Conservation (phyloP, 2,113 vertebrate genomes). For the Oophaga pumilio region DNA sequence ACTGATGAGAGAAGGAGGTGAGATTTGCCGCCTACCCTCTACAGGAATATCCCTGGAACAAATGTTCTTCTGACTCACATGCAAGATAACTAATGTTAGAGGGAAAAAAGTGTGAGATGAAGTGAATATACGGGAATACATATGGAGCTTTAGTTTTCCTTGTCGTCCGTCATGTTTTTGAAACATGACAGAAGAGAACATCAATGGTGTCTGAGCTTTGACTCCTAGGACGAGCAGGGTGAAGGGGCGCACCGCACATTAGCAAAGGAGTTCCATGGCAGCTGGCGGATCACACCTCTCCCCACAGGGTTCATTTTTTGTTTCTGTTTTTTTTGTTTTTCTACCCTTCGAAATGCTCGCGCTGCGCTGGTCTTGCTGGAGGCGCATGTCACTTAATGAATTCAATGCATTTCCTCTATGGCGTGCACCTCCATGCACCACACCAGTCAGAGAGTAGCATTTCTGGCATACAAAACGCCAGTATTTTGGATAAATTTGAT, state of each 20-base stretch:
- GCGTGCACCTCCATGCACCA: too few species aligned
- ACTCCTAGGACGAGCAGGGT: background rate
- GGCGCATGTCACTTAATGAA: too few species aligned
- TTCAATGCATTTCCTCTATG: too few species aligned
- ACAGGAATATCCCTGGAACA: constrained; percentile 33
- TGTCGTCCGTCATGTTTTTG: background rate
- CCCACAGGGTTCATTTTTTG: too few species aligned
- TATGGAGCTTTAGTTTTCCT: background rate
- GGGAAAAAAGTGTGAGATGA: background rate
- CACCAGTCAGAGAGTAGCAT: too few species aligned
- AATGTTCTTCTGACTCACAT: constrained; percentile 31
- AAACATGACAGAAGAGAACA: background rate
- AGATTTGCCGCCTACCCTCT: constrained; percentile 4
- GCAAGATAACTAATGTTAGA: background rate
- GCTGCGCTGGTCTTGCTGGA: too few species aligned
- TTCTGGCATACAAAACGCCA: too few species aligned
- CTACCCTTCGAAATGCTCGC: too few species aligned
- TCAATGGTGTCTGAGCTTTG: background rate
- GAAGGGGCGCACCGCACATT: background rate
- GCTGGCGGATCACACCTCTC: too few species aligned
- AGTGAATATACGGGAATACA: background rate
- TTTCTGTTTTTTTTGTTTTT: too few species aligned
- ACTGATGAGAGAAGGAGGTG: constrained; percentile 29
- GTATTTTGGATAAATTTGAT: too few species aligned
- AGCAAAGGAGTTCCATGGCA: background rate